A percentile compares a stretch with the other conserved stretches of the same genome.
Conservation (phyloP, 1,140 invertebrate species). For the Hormaphis cornu region DNA sequence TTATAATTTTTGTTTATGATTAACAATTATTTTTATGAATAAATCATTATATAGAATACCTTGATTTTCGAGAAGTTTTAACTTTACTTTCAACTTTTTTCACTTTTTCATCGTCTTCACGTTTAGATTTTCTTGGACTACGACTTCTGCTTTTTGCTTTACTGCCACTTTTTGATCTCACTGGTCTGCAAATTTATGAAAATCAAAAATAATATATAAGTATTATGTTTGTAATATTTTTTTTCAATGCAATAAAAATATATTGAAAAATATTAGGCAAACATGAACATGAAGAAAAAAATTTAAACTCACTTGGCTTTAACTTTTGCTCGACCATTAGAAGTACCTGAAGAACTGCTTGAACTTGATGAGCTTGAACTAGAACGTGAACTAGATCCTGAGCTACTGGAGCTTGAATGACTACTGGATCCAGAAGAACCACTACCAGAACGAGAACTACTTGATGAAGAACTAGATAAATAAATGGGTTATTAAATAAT, state of each 20-base stretch:
- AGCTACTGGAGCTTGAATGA: slow-evolving; percentile 50
- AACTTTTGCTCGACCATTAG: slow-evolving; percentile 49
- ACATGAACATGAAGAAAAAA: background rate
- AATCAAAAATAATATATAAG: background rate
- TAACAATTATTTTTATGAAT: background rate
- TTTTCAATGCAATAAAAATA: background rate
- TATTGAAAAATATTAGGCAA: background rate
- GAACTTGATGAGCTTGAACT: slow-evolving; percentile 52
- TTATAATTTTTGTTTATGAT: slow-evolving; percentile 3
- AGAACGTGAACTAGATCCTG: slow-evolving; percentile 59
- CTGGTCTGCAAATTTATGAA: slow-evolving; percentile 23
- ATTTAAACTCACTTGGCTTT: slow-evolving; percentile 49
- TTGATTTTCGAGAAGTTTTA: slow-evolving; percentile 42
- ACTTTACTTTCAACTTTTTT: slow-evolving; percentile 45
- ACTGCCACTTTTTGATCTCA: slow-evolving; percentile 31
- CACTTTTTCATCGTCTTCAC: slow-evolving; percentile 45
- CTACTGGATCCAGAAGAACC: slow-evolving; percentile 52
- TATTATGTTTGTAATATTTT: slow-evolving; percentile 9
- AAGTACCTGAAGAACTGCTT: slow-evolving; percentile 54
- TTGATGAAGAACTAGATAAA: slow-evolving; percentile 31
- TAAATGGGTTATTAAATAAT: background rate
- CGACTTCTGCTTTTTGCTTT: slow-evolving; percentile 38
- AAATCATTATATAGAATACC: slow-evolving; percentile 38
- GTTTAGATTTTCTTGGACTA: slow-evolving; percentile 34
- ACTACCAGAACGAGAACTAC: slow-evolving; percentile 56